phyloP scores from a whole-genome alignment of 2,113 vertebrate genomes.

The Probosciger aterrimus region DNA sequence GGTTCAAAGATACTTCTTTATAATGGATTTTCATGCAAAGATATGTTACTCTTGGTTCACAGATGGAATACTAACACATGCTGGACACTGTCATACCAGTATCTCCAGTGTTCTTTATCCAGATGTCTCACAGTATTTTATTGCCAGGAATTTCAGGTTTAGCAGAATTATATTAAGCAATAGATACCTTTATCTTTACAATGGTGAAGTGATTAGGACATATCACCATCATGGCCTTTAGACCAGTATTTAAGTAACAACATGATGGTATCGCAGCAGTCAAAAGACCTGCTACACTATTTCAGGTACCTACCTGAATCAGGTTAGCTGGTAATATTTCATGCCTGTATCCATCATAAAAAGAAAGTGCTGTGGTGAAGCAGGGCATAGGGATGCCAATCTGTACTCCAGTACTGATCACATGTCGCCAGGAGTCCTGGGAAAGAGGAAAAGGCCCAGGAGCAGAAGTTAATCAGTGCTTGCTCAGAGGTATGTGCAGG shows the following conservation, averaged over 20 bases:
- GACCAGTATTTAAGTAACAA: background rate
- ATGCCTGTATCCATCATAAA: slow-evolving; percentile 95
- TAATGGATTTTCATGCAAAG: background rate
- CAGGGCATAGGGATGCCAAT: slow-evolving; percentile 95
- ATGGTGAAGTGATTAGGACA: background rate
- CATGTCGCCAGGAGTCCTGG: slow-evolving; percentile 90
- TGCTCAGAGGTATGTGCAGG: background rate
- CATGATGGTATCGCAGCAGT: background rate
- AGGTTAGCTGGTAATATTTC: slow-evolving; percentile 90
- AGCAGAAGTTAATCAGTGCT: background rate
- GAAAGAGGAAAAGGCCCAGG: background rate
- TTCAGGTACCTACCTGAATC: slow-evolving; percentile 81
- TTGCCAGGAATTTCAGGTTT: background rate
- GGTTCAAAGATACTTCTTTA: background rate
- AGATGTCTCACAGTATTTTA: background rate
- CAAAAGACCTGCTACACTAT: background rate
- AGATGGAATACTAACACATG: background rate
- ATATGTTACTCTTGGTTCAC: background rate
- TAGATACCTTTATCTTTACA: background rate
- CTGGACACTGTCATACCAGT: background rate
- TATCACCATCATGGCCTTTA: background rate
- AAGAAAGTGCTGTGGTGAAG: slow-evolving; percentile 94
- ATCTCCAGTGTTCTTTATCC: background rate
- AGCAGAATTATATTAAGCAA: background rate
- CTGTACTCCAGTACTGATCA: slow-evolving; percentile 87